Conservation (phyloP, 2,888 invertebrate species). For the Torymus texanus region DNA sequence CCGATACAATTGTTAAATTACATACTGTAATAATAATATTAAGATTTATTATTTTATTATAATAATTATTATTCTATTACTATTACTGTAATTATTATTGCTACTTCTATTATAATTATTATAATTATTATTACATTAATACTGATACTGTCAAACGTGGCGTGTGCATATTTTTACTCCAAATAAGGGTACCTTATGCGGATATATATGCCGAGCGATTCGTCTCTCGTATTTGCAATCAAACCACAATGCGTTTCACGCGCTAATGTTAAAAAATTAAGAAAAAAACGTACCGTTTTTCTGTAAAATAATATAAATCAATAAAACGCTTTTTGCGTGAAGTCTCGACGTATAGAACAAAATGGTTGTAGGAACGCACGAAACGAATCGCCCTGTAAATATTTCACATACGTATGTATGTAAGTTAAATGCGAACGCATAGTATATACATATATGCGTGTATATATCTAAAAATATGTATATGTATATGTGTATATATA, state of each 20-base stretch:
- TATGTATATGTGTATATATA: slow-evolving; percentile 65
- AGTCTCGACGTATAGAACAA: slow-evolving; percentile 43
- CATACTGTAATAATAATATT: slow-evolving; percentile 67
- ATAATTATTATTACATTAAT: slow-evolving; percentile 69
- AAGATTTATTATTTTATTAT: slow-evolving; percentile 60
- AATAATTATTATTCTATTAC: slow-evolving; percentile 63
- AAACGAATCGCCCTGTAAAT: slow-evolving; percentile 56
- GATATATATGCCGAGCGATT: slow-evolving; percentile 55
- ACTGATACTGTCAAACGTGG: slow-evolving; percentile 72
- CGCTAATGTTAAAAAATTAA: slow-evolving; percentile 42
- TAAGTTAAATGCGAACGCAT: slow-evolving; percentile 64
- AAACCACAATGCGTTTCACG: slow-evolving; percentile 44
- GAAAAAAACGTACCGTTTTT: slow-evolving; percentile 34
- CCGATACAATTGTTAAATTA: slow-evolving; percentile 70
- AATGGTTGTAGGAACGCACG: slow-evolving; percentile 48
- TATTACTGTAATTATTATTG: slow-evolving; percentile 57
- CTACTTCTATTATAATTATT: slow-evolving; percentile 62
- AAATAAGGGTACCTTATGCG: slow-evolving; percentile 70
- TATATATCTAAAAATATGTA: slow-evolving; percentile 71
- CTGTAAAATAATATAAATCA: slow-evolving; percentile 49
- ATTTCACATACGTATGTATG: slow-evolving; percentile 64
- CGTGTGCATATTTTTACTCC: slow-evolving; percentile 73
- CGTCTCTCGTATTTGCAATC: slow-evolving; percentile 54
- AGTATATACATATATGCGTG: slow-evolving; percentile 52
- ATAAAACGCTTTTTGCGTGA: slow-evolving; percentile 30